phyloP scores from a whole-genome alignment of 2,888 invertebrate genomes.

The Thalpophila matura region DNA sequence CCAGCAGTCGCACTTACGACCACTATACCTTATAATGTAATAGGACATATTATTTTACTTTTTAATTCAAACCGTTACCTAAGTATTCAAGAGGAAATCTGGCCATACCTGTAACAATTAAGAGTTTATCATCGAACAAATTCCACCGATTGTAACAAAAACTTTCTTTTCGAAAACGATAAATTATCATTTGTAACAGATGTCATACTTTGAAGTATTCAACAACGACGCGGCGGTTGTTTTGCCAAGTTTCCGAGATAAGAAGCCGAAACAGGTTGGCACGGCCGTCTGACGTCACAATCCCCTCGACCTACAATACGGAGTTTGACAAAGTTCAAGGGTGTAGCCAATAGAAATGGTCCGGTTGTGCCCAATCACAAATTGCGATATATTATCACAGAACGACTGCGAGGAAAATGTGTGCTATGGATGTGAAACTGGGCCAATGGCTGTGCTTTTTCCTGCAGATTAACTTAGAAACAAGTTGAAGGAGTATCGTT shows the following conservation, averaged over 20 bases:
- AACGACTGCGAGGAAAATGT: conserved; percentile 36
- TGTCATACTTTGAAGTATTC: conserved; percentile 48
- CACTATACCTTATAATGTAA: too few species aligned
- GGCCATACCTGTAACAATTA: conserved; percentile 5
- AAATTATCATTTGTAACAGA: conserved; percentile 58
- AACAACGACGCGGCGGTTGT: conserved; percentile 37
- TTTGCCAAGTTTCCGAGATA: conserved; percentile 59
- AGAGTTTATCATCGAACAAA: conserved; percentile 18
- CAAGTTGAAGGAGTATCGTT: conserved; percentile 66
- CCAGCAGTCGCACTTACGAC: too few species aligned
- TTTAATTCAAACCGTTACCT: neutral
- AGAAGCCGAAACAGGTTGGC: conserved; percentile 61
- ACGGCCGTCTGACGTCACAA: conserved; percentile 53
- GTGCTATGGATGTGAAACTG: conserved; percentile 61
- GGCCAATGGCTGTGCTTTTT: conserved; percentile 67
- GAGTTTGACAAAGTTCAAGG: conserved; percentile 69
- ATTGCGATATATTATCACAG: conserved; percentile 29
- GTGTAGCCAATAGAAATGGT: conserved; percentile 50
- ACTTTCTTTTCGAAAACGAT: conserved; percentile 46
- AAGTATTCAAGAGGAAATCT: neutral
- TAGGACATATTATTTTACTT: too few species aligned
- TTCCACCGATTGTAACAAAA: conserved; percentile 23
- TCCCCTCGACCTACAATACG: conserved; percentile 59
- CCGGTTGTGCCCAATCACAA: conserved; percentile 22
- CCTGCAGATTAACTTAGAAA: conserved; percentile 64